Base-by-base conservation (phyloP, 35 echinoderm and acorn worm species). In the Stichopus chloronotus region DNA sequence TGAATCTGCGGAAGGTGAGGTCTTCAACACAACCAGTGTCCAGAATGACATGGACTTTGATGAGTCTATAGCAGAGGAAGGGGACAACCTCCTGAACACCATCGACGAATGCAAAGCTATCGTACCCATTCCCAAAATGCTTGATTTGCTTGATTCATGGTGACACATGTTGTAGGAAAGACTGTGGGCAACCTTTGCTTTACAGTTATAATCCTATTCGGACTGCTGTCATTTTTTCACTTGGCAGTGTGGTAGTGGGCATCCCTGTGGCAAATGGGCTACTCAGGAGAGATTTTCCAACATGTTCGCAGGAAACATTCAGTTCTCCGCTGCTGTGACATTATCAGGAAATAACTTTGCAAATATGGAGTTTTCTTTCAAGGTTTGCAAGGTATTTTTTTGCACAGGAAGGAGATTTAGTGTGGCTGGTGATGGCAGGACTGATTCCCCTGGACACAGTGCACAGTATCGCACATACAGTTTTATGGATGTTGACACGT, bases 391-490 rank as follows among this genome's bases (percentile, higher is more conserved):
- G 30, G 30, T 43, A 43, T 43, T 1, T 43, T 43, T 43, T 87
- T 9, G 53, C 24, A 12, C 76, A 14, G 91, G 8, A 8, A 25
- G 71, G 17, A 25, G 60, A 16, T 22, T 93, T 55, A 12, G 63
- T 61, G 8, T 95, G 13, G 63, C 76, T 53, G 78, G 92, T 59
- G 92, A 96, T 91, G 94, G 92, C 1, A 82, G 94, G 17, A 84
- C 57, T 4, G 78, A 96, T 69, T 87, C 88, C 17, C 95, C 78
- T 8, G 92, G 92, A 20, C 80, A 91, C 81, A 53, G 9, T 0
- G 79, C 87, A 5, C 87, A 85, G 57, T 96, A 91, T 72, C 91
- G 87, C 77, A 90, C 94, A 3, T 90, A 91, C n/a, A 72, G 43
- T 19, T 92, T 94, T 56, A 74, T 55, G 22, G 92, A 92, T 54